Base-by-base conservation (phyloP, 2,888 invertebrate species). In the Acrobasis suavella region DNA sequence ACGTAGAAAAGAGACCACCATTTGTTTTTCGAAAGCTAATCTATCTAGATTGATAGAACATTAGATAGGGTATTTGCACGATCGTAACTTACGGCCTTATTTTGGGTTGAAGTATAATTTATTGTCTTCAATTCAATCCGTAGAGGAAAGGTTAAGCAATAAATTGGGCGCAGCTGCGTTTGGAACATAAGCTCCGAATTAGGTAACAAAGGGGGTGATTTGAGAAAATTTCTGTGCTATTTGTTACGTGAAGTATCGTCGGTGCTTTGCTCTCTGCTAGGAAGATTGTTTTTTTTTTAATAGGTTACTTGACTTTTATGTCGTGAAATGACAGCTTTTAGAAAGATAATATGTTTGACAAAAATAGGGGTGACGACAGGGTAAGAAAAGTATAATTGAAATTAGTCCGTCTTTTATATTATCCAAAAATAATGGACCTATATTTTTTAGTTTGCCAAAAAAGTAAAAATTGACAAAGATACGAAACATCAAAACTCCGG, bases 41-140 rank as follows among this genome's bases (percentile, higher is more conserved):
- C 83, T 87, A 84, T 86, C 82, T 78, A 73, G 78, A 76, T 81
- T 84, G 87, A 87, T 88, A 82, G 84, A 76, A 83, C 82, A 87
- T 88, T 88, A 87, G 81, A 75, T 55, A 70, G 74, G 81, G 83
- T 80, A 83, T 87, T 87, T 80, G 80, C 75, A 71, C 75, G 77
- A 81, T 79, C 83, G 90, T 87, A 89, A 89, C 83, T 89, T 86
- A 87, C 85, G 81, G 75, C 78, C 87, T 89, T 90, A 90, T 90
- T 90, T 87, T 86, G 88, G 88, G 86, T 89, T 89, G 87, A 89
- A 90, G 90, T 90, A 91, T 91, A 90, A 92, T 89, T 91, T 91
- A 92, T 90, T 82, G 89, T 89, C 84, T 90, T 91, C 91, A 90
- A 91, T 92, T 91, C 89, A 81, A 89, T 86, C 83, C 83, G 84